Base-by-base conservation (phyloP, 2,888 invertebrate genomes). In the Amblyjoppa fuscipennis region DNA sequence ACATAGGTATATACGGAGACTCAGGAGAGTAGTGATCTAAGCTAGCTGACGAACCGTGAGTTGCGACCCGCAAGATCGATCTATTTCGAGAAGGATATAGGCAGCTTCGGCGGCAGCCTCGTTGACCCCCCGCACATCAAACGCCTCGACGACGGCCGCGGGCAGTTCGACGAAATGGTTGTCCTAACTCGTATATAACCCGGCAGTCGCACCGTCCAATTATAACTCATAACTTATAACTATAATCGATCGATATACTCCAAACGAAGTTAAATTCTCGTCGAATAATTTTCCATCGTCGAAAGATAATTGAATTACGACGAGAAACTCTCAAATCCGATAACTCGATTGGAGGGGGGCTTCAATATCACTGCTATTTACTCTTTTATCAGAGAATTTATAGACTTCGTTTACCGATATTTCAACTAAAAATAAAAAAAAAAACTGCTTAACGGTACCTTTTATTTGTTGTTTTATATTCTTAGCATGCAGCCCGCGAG, bases 41-140 rank as follows among this genome's bases (percentile, higher is more conserved):
- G 76, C 73, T 81, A 69, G 53, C 81, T 81, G 81, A 84, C 84
- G 81, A 78, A 84, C 68, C 51, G 81, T 84, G 84, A 84, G 84
- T 84, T 84, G 77, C 84, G 74, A 74, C 74, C 74, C 69, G 69
- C 68, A 74, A 78, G 81, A 81, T 84, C 84, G 84, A 84, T 84
- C 84, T 84, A 84, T 84, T 84, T 84, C 51, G 70, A 84, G 84
- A 84, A 68, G 76, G 61, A 61, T 61, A 61, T 61, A 61, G 61
- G 56, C 45, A 66, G 68, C 68, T 45, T 45, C 45, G 13, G 77
- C 68, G 20, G 34, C 59, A 41, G 77, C 68, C 68, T 45, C 68
- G 77, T 71, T 81, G 61, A 73, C 70, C 81, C 73, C 73, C 68
- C 81, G 61, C 77, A 77, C 77, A 81, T 74, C 66, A 69, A 74